Evolutionary conservation across 2,113 vertebrate genomes (phyloP).

Genomic region (Pelusios castaneus): DNA sequence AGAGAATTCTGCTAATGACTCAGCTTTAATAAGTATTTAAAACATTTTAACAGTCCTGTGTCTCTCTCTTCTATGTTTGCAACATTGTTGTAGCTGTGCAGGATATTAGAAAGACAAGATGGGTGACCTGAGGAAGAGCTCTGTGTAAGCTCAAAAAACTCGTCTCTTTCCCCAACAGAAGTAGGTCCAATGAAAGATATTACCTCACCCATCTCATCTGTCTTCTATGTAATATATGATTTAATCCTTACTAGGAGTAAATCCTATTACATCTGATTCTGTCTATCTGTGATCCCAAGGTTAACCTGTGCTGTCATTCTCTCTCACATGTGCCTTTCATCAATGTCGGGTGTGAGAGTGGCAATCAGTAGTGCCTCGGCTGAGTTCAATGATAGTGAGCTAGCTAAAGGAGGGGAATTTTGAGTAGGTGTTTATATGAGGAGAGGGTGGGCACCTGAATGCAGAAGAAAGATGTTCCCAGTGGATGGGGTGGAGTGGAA

Average conservation of each 20-base stretch:
- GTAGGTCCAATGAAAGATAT: not conserved
- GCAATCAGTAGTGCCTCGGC: not conserved
- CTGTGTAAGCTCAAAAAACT: not conserved
- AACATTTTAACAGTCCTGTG: not conserved
- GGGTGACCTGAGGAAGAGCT: not conserved
- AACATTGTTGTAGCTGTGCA: not conserved
- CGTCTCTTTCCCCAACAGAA: not conserved
- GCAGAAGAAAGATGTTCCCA: fast-evolving
- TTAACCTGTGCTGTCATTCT: not conserved
- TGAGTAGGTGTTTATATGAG: not conserved
- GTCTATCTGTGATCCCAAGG: not conserved
- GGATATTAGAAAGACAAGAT: not conserved
- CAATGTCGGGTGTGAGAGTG: not conserved
- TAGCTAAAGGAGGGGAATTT: not conserved
- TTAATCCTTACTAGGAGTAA: not conserved
- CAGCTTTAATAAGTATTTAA: not conserved
- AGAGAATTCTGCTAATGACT: not conserved
- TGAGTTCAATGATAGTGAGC: not conserved
- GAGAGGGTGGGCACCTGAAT: not conserved
- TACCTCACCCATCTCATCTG: not conserved
- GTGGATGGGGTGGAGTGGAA: not conserved
- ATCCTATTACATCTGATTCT: not conserved
- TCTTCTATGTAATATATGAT: not conserved
- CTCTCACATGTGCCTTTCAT: not conserved
- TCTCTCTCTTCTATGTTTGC: not conserved